Evolutionary conservation across 2,797 vertebrate species (phyloP), one percentile per base, ranked within the genome.

Genomic region (Euthynnus affinis): DNA sequence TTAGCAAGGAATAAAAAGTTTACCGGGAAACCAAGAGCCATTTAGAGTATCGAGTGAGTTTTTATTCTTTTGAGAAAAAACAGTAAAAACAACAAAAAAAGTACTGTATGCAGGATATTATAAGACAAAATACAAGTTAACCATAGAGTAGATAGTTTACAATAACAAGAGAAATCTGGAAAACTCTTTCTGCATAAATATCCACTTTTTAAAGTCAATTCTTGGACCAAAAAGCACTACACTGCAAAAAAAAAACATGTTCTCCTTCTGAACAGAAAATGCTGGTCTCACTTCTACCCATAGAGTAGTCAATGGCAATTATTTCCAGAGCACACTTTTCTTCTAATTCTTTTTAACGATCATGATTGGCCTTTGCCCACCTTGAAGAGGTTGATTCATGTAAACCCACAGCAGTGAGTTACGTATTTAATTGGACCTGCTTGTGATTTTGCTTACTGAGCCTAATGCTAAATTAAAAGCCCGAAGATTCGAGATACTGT

Each of bases 401-500:
- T 74, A 83, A 85, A 88, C 76, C 86, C 59, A 63, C 81, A 77
- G 82, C 84, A 53, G 49, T 48, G 67, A 78, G 74, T 82, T 89
- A 59, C 84, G 74, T 71, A 80, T 91, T 91, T 93, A 92, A 94
- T 91, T 91, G 90, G 90, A 93, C 89, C 66, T 61, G 86, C 89
- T 80, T 87, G 88, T 87, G 88, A 84, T 88, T 90, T 89, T 90
- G 91, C 91, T 93, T 89, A 89, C 85, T 68, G 90, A 91, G 90
- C 83, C 86, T 92, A 91, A 93, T 91, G 90, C 90, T 89, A 88
- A 94, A 95, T 94, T 93, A 94, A 92, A 95, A 92, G 82, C 80
- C 15, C 51, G 37, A 78, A 92, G 92, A 95, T 95, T 82, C 65
- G 51, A 94, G 95, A 95, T 95, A 95, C 67, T 64, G 81, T 87